Evolutionary conservation across 1,140 invertebrate genomes (phyloP).

Genomic region (Druon quercuslanigerum): DNA sequence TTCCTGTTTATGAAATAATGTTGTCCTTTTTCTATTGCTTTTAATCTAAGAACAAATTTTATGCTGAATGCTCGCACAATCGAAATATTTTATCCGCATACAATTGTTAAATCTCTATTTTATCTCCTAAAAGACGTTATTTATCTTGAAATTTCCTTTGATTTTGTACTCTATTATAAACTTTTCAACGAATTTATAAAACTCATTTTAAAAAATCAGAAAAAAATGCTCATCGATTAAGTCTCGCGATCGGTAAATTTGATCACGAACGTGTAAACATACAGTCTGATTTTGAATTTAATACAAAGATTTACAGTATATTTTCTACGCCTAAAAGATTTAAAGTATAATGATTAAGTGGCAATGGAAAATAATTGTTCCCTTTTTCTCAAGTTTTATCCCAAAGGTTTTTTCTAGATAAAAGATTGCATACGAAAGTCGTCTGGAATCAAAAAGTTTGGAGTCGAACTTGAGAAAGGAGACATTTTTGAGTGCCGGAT

Average conservation of each 20-base stretch:
- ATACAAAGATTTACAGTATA: conserved; percentile 7
- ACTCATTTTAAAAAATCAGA: not conserved
- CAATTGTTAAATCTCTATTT: not conserved
- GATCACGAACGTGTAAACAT: conserved; percentile 17
- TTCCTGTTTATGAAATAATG: too few species aligned
- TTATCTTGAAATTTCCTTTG: conserved; percentile 22
- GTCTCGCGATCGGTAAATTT: conserved; percentile 21
- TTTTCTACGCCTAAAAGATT: conserved; percentile 7
- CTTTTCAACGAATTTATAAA: not conserved
- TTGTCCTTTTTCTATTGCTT: conserved; percentile 11
- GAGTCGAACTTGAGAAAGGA: not conserved
- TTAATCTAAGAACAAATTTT: not conserved
- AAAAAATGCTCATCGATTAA: conserved; percentile 21
- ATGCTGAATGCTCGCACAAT: not conserved
- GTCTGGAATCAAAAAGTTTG: not conserved
- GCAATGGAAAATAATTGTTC: not conserved
- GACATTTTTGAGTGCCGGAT: not conserved
- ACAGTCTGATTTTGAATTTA: conserved; percentile 26
- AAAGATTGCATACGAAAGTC: not conserved
- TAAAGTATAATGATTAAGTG: not conserved
- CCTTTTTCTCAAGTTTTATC: not conserved
- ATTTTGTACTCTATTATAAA: not conserved
- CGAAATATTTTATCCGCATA: conserved; percentile 9
- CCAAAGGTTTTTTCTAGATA: not conserved
- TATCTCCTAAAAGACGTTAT: conserved; percentile 25